These are phyloP conservation scores for Arvicanthis niloticus DNA, from an alignment of 2,113 vertebrate species.

Conservation along the genomic window DNA sequence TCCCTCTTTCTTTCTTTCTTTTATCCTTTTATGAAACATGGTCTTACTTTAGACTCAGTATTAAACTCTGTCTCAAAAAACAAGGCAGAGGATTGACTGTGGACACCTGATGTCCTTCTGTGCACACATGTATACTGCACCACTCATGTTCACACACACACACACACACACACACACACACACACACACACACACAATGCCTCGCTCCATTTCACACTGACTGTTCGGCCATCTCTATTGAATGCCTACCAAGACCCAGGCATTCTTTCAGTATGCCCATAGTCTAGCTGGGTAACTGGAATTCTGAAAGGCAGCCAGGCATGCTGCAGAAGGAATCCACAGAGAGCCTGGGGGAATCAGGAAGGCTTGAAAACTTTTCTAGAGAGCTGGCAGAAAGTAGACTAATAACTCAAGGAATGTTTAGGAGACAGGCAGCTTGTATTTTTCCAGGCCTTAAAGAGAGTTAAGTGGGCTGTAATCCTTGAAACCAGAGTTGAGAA, in stretches of 20 bases:
- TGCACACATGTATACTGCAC: neutral
- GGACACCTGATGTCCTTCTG: neutral
- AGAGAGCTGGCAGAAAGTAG: constrained; percentile 49
- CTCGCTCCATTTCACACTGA: neutral
- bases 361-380: constrained; percentile 12
- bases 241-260: neutral
- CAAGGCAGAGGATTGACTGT: neutral
- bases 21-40: neutral
- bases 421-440: constrained; percentile 61
- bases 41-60: neutral
- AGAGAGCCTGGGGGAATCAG: neutral
- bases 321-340: neutral
- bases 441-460: constrained; percentile 74
- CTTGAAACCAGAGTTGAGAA: constrained; percentile 67
- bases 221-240: neutral
- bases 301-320: neutral
- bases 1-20: too few species aligned
- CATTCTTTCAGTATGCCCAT: neutral
- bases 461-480: constrained; percentile 72
- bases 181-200: neutral
- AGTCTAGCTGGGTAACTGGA: neutral
- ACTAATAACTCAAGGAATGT: constrained; percentile 65
- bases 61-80: neutral
- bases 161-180: neutral
- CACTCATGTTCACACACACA: too few species aligned